Percentiles rank a stretch among this genome's conserved stretches.
phyloP scores from a whole-genome alignment of 2,797 vertebrate species.

The Meriones psammophilus region DNA sequence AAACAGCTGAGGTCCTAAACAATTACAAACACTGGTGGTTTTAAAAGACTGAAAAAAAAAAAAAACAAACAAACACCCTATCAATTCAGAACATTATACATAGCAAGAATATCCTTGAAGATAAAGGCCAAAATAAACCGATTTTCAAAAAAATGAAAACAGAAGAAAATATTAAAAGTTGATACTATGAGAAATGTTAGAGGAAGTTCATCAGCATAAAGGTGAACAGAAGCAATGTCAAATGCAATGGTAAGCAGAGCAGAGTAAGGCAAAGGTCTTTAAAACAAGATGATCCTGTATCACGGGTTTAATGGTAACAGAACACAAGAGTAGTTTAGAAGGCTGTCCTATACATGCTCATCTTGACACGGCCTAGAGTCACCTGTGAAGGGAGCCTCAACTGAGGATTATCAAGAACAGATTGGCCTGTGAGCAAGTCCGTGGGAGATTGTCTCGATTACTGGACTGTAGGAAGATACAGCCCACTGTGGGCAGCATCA shows the following conservation, averaged over 20 bases:
- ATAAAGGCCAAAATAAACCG: slow-evolving; percentile 17
- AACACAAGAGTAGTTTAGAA: background rate
- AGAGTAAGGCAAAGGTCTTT: background rate
- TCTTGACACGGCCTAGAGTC: background rate
- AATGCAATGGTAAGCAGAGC: background rate
- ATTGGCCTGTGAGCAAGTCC: background rate
- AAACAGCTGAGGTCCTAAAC: background rate
- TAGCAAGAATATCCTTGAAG: background rate
- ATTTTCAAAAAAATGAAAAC: slow-evolving; percentile 51
- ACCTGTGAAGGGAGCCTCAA: background rate
- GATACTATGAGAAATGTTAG: background rate
- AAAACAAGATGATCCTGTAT: background rate
- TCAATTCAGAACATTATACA: background rate
- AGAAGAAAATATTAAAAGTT: background rate
- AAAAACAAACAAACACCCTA: background rate
- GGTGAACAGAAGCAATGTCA: background rate
- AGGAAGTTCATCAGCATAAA: slow-evolving; percentile 1
- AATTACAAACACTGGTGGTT: background rate
- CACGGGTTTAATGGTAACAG: background rate
- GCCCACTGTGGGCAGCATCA: background rate
- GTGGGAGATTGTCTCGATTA: background rate
- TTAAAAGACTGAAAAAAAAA: background rate
- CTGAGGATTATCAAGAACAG: background rate
- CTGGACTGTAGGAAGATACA: background rate
- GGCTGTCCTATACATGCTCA: background rate